phyloP scores from a whole-genome alignment of 1,140 invertebrate genomes.

The Amyelois transitella region DNA sequence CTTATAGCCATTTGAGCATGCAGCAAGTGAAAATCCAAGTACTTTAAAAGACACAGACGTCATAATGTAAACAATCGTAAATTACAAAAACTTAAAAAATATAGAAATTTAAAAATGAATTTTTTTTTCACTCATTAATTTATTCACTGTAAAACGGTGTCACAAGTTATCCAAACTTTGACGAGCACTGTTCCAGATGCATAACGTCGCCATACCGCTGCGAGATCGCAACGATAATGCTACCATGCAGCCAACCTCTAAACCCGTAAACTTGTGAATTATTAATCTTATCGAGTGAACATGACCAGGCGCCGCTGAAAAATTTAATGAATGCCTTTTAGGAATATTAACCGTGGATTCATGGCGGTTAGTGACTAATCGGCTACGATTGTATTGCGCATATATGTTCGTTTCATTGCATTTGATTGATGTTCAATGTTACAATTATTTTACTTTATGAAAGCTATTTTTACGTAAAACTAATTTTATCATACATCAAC shows the following conservation, averaged over 20 bases:
- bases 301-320: constrained; percentile 55
- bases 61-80: too few species aligned
- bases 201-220: constrained; percentile 54
- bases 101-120: not conserved
- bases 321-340: constrained; percentile 60
- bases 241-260: constrained; percentile 62
- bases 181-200: constrained; percentile 22
- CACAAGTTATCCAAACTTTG: too few species aligned
- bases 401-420: not conserved
- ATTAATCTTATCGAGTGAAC: constrained; percentile 68
- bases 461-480: too few species aligned
- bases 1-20: too few species aligned
- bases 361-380: constrained; percentile 18
- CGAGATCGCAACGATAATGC: constrained; percentile 54
- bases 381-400: not conserved
- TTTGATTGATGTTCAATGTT: not conserved
- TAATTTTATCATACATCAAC: not conserved
- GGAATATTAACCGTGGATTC: constrained; percentile 45
- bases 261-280: constrained; percentile 72
- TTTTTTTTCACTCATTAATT: too few species aligned
- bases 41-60: too few species aligned
- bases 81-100: too few species aligned
- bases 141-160: too few species aligned
- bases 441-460: too few species aligned
- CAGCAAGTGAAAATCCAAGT: too few species aligned